A percentile compares a stretch with the other conserved stretches of the same genome.
Evolutionary conservation across 1,140 invertebrate species (phyloP).

Genomic region (Halictus rubicundus): DNA sequence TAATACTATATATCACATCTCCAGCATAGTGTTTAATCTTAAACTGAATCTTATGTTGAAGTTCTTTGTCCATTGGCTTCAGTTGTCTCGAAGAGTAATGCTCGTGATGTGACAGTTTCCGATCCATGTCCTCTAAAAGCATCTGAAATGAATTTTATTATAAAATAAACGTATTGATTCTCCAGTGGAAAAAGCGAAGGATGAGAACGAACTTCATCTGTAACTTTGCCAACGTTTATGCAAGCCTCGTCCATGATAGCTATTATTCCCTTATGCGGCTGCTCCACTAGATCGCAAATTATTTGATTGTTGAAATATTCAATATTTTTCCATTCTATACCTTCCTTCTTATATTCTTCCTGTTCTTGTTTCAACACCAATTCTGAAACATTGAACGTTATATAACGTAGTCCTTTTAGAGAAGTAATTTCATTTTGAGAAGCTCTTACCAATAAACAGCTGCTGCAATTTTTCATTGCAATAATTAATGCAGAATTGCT

Average conservation of each 20-base stretch:
- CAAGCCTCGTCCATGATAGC: slow-evolving; percentile 97
- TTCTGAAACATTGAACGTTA: slow-evolving; percentile 81
- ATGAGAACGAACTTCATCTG: slow-evolving; percentile 84
- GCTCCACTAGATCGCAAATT: slow-evolving; percentile 96
- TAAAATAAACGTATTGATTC: not conserved
- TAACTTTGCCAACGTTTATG: slow-evolving; percentile 95
- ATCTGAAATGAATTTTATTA: slow-evolving; percentile 81
- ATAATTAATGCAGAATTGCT: slow-evolving; percentile 98
- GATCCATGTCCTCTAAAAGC: slow-evolving; percentile 95
- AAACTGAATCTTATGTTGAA: slow-evolving; percentile 92
- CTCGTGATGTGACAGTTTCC: slow-evolving; percentile 91
- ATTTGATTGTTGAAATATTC: slow-evolving; percentile 97
- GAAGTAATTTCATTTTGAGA: not conserved
- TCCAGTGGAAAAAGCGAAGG: slow-evolving; percentile 15
- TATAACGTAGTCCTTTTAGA: not conserved
- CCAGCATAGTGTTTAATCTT: slow-evolving; percentile 96
- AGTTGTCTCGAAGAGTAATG: slow-evolving; percentile 95
- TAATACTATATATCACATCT: slow-evolving; percentile 95
- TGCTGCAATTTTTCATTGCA: slow-evolving; percentile 99
- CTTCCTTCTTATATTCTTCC: slow-evolving; percentile 95
- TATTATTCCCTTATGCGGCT: slow-evolving; percentile 93
- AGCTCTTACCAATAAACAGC: slow-evolving; percentile 92
- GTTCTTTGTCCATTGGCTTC: slow-evolving; percentile 89
- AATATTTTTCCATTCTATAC: slow-evolving; percentile 94
- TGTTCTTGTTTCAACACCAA: slow-evolving; percentile 97